Base-by-base conservation (phyloP, 2,888 invertebrate species). In the Scaptomyza reducta region DNA sequence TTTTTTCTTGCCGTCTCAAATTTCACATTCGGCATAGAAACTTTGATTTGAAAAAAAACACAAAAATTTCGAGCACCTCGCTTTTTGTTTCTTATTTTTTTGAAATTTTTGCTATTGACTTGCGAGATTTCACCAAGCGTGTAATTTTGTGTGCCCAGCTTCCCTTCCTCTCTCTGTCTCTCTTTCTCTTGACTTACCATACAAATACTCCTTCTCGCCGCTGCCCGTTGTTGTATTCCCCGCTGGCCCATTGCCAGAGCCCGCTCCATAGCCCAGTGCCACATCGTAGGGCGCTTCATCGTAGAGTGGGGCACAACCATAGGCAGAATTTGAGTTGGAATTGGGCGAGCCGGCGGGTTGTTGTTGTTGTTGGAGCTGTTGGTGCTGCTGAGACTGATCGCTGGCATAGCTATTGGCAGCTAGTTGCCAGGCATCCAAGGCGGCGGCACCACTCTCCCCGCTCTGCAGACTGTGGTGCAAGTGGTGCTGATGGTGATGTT, bases 181-280 rank as follows among this genome's bases (percentile, higher is more conserved):
- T 22, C 5, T 22, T 22, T 10, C 29, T 16, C 2, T 16, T 2
- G 2, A 87, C 91, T 89, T 83, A 91, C 91, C 91, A 81, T 90
- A 92, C 80, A 91, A 82, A 86, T 91, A 92, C 82, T 92, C 92
- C 87, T 92, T 92, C 66, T 91, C 90, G 59, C 79, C 64, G 74
- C 62, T 57, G 77, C 38, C 50, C 41, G 76, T 38, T 55, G 78
- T 72, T 80, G 83, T 40, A 63, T 79, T 55, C 79, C 84, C 60
- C 74, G 81, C 61, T 73, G 81, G 58, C 50, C 71, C 64, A 70
- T 71, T 74, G 84, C 80, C 49, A 67, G 80, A 56, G 79, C 82
- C 59, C 68, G 80, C 59, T 77, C 81, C 67, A 64, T 90, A 91
- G 49, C 74, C 77, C 13, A 84, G 56, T 9, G 90, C 77, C 63